Evolutionary conservation across 2,113 vertebrate species (phyloP).

Genomic region (Falcunculus frontatus): DNA sequence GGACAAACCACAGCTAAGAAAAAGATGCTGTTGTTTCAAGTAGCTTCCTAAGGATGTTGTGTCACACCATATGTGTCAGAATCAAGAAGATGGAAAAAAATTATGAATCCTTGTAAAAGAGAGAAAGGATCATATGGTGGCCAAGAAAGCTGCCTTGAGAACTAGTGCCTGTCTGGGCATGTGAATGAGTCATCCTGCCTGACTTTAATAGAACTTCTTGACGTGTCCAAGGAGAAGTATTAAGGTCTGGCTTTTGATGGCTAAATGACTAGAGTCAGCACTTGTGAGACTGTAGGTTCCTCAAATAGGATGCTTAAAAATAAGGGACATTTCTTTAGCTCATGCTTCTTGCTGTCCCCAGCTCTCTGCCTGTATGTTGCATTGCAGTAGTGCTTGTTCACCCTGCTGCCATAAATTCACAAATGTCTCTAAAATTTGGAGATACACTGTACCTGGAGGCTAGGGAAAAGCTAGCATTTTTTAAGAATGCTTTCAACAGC

Average conservation of each 20-base stretch:
- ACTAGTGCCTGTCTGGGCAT: neutral
- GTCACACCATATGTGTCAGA: constrained; percentile 52
- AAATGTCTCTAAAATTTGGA: neutral
- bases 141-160: constrained; percentile 30
- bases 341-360: neutral
- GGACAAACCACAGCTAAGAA: constrained; percentile 52
- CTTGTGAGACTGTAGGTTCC: neutral
- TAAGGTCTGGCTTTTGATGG: neutral
- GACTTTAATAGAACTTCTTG: neutral
- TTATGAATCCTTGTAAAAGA: neutral
- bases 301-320: neutral
- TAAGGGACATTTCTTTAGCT: neutral
- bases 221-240: neutral
- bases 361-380: neutral
- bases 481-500: neutral
- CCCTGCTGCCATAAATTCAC: neutral
- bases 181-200: neutral
- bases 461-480: neutral
- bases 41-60: constrained; percentile 53
- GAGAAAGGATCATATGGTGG: neutral
- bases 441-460: neutral
- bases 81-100: neutral
- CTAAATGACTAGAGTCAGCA: neutral
- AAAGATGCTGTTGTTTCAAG: constrained; percentile 52
- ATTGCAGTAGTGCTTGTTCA: neutral